phyloP scores from a whole-genome alignment of 2,113 vertebrate genomes.

The Coptodon bakossiorum region DNA sequence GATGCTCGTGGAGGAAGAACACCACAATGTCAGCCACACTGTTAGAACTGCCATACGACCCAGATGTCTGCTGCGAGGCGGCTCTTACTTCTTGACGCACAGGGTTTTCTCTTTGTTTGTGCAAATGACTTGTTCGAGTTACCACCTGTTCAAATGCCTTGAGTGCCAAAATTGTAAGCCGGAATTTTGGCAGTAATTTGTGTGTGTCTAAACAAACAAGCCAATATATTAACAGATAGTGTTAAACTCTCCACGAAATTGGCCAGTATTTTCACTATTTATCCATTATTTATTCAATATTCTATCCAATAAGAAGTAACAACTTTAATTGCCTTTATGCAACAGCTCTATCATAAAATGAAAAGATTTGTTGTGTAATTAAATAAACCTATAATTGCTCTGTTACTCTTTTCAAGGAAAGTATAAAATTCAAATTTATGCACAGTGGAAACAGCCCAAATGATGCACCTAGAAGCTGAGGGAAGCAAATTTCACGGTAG shows the following conservation, averaged over 20 bases:
- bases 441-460: background rate
- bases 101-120: slow-evolving; percentile 33
- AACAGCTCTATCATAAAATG: background rate
- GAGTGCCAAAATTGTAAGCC: background rate
- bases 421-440: background rate
- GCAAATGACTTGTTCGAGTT: slow-evolving; percentile 7
- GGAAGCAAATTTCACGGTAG: background rate
- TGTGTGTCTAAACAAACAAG: background rate
- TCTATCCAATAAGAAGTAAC: background rate
- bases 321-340: background rate
- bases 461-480: background rate
- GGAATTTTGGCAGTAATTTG: background rate
- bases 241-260: background rate
- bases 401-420: background rate
- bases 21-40: background rate
- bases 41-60: background rate
- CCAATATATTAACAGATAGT: background rate
- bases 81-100: background rate
- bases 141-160: slow-evolving; percentile 43
- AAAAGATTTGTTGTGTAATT: background rate
- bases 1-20: background rate
- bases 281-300: background rate
- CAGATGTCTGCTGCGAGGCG: slow-evolving; percentile 27
- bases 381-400: background rate
- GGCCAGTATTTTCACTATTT: background rate